Base-by-base conservation (phyloP, 2,113 vertebrate species). In the Eira barbara region DNA sequence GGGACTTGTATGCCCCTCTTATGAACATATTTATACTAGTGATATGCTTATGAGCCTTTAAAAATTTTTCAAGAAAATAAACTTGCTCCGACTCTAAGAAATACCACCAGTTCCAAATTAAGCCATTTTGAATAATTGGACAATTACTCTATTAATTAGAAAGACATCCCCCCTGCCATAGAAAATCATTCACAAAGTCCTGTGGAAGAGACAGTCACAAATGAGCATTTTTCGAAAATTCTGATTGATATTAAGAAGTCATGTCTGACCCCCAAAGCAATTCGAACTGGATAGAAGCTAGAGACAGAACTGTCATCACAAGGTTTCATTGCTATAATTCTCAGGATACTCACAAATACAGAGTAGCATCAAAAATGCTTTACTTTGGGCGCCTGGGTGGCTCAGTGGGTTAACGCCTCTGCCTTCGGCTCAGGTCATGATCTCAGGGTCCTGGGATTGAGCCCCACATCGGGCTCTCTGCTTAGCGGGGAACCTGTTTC, bases 21-120 rank as follows among this genome's bases (percentile, higher is more conserved):
- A 57, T 31, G 79, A 95, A 89, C 74, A 92, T 92, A 89, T 67
- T 93, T 95, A 79, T 21, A 45, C 14, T 49, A 78, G 42, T 80
- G 59, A 89, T 91, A 80, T 42, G 55, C 27, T 89, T 69, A 81
- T 8, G 39, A 18, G 29, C 1, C 52, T 95, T 87, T 61, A 11
- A 34, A 23, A 63, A 23, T 4, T n/a, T 90, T 93, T 92, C 17
- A 25, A 49, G 71, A 82, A 85, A 49, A 89, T 82, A 74, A 36
- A 36, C 88, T 73, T 89, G 29, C 11, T 47, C 14, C 83, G 17
- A 86, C 93, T 89, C 67, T 63, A 74, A 39, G 42, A 96, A 92
- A 63, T 89, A 14, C 69, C 27, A 81, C 5, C 79, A 89, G 79
- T 76, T 74, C 25, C 52, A 49, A 91, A 85, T 82, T 59, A 89